Evolutionary conservation across 2,797 vertebrate species (phyloP), one percentile per base, ranked within the genome.

Genomic region (Rhinatrema bivittatum): DNA sequence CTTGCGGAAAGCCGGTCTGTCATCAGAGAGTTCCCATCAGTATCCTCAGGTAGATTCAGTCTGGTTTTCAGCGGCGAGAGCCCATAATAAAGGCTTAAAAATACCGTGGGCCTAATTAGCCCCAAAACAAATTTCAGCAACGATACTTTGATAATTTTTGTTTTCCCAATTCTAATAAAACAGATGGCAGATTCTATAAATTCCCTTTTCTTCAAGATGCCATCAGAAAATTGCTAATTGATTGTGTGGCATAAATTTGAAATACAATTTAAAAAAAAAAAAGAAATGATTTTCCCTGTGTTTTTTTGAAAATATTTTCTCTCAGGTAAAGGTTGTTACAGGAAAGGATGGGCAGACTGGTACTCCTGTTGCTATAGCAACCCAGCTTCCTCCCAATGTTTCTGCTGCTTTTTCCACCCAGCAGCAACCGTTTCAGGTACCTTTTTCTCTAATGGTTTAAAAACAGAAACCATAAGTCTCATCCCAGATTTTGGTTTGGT

Each of bases 301-400:
- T 70, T 20, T 25, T 68, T 71, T n/a, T n/a, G n/a, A n/a, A n/a
- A n/a, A n/a, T n/a, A 72, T 72, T 68, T 65, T 64, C 49, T 62
- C 77, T 71, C 78, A 96, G 93, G 93, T 96, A 70, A 96, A 96
- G 75, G 85, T 95, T 84, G 89, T 87, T 70, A 96, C 93, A 68
- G 93, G 93, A 79, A 96, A 96, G 78, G 93, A 94, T 81, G 93
- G 93, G 61, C 93, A 95, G 82, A 87, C 93, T 63, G 92, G 88
- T 74, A 96, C 93, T 61, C 93, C 93, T 56, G 90, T 96, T 85
- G 93, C 93, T 83, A 95, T 96, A 88, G 82, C 93, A 81, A 96
- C 92, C 56, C 93, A 96, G 80, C 93, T 96, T 84, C 93, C 93
- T 72, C 80, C 93, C 68, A 96, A 94, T 79, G 93, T 96, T 75